Evolutionary conservation across 2,113 vertebrate genomes (phyloP).

Genomic region (Amia ocellicauda): DNA sequence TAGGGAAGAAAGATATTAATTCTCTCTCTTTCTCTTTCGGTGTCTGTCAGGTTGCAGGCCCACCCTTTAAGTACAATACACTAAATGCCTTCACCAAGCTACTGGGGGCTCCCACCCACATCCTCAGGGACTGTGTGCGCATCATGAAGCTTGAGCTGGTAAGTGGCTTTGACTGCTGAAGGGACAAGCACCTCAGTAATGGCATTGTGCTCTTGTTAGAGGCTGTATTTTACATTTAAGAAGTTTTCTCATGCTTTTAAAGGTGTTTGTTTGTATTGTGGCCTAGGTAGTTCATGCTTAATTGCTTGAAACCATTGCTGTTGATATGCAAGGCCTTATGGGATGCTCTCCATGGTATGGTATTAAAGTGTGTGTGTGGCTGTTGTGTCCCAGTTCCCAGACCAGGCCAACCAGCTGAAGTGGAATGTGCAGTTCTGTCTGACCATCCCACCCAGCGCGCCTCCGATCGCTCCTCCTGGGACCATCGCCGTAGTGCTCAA

Average conservation of each 20-base stretch:
- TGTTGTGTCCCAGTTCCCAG: conserved; percentile 80
- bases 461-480: conserved; percentile 93
- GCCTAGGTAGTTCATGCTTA: no score
- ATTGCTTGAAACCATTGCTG: no score
- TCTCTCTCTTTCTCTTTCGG: conserved; percentile 1
- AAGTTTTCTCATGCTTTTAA: no score
- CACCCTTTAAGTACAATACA: conserved; percentile 98
- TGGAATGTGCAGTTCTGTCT: conserved; percentile 99
- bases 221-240: no score
- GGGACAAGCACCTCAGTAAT: no score
- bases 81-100: conserved; percentile 98
- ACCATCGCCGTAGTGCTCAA: conserved; percentile 98
- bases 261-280: no score
- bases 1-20: no score
- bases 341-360: no score
- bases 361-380: no score
- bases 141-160: conserved; percentile 99
- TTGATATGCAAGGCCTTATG: no score
- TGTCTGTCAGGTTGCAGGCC: conserved; percentile 85
- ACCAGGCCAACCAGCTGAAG: conserved; percentile 90
- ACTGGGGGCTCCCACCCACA: conserved; percentile 90
- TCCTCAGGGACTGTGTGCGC: conserved; percentile 95
- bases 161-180: conserved; percentile 44
- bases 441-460: conserved; percentile 96
- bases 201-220: no score